Evolutionary conservation across 2,888 invertebrate species (phyloP).

Genomic region (Gandaritis pyraliata): DNA sequence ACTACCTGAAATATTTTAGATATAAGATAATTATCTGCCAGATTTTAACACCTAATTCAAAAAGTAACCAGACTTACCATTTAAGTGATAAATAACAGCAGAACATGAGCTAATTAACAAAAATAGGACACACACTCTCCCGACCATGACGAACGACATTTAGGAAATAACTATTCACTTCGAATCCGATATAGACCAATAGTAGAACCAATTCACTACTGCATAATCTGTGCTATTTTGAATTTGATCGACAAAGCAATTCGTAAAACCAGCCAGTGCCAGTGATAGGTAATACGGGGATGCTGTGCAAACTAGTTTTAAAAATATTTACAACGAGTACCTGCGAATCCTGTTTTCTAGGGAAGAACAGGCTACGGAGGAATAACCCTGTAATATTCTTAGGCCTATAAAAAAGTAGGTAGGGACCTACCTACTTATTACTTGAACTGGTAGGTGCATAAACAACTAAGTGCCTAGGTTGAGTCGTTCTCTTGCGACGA

Average conservation of each 20-base stretch:
- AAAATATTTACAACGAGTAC: neutral
- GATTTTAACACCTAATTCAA: neutral
- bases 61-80: slow-evolving; percentile 30
- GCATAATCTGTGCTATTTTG: neutral
- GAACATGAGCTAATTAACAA: slow-evolving; percentile 26
- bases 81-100: slow-evolving; percentile 38
- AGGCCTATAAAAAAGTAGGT: too few species aligned
- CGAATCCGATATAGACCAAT: neutral
- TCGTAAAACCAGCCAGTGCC: neutral
- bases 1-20: too few species aligned
- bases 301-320: slow-evolving; percentile 4
- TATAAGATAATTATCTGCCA: too few species aligned
- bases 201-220: neutral
- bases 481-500: too few species aligned
- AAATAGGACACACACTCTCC: slow-evolving; percentile 10
- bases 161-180: slow-evolving; percentile 8
- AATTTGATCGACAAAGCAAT: neutral
- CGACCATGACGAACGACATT: slow-evolving; percentile 10
- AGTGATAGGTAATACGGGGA: neutral
- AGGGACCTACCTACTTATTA: too few species aligned
- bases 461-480: too few species aligned
- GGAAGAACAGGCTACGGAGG: neutral
- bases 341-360: too few species aligned
- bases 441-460: too few species aligned
- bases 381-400: too few species aligned